phyloP scores from a whole-genome alignment of 2,888 invertebrate species.

The Cyrtodaria siliqua region DNA sequence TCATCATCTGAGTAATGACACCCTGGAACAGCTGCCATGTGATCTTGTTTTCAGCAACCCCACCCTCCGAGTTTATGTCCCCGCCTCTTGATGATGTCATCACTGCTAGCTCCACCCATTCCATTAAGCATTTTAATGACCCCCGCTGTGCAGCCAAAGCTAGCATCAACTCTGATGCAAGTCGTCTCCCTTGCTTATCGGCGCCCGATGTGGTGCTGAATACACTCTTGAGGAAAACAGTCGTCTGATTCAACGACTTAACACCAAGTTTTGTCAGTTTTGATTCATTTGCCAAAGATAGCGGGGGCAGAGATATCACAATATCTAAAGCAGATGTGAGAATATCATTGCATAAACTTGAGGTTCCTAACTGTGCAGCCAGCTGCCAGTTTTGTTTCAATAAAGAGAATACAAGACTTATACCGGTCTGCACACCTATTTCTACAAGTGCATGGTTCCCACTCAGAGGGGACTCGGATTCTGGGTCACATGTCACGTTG shows the following conservation, averaged over 20 bases:
- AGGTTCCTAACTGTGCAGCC: slow-evolving; percentile 72
- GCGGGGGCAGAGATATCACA: slow-evolving; percentile 88
- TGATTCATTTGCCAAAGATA: slow-evolving; percentile 88
- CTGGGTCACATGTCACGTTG: slow-evolving; percentile 18
- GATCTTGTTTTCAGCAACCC: slow-evolving; percentile 69
- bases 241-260: slow-evolving; percentile 88
- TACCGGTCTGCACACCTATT: slow-evolving; percentile 89
- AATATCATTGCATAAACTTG: slow-evolving; percentile 88
- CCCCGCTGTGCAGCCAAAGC: slow-evolving; percentile 89
- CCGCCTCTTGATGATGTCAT: slow-evolving; percentile 74
- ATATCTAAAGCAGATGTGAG: slow-evolving; percentile 88
- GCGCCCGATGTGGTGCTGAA: slow-evolving; percentile 87
- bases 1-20: slow-evolving; percentile 82
- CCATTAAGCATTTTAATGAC: slow-evolving; percentile 88
- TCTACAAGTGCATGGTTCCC: slow-evolving; percentile 88
- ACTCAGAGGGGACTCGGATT: slow-evolving; percentile 24
- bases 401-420: slow-evolving; percentile 88
- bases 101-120: slow-evolving; percentile 89
- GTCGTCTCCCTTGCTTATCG: slow-evolving; percentile 85
- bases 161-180: slow-evolving; percentile 88
- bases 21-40: slow-evolving; percentile 78
- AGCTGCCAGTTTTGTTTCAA: slow-evolving; percentile 88
- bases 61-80: slow-evolving; percentile 46
- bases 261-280: slow-evolving; percentile 87
- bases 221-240: slow-evolving; percentile 86